Evolutionary conservation across 2,888 invertebrate species (phyloP), one percentile per base, ranked within the genome.

Genomic region (Ophioninae sp.): DNA sequence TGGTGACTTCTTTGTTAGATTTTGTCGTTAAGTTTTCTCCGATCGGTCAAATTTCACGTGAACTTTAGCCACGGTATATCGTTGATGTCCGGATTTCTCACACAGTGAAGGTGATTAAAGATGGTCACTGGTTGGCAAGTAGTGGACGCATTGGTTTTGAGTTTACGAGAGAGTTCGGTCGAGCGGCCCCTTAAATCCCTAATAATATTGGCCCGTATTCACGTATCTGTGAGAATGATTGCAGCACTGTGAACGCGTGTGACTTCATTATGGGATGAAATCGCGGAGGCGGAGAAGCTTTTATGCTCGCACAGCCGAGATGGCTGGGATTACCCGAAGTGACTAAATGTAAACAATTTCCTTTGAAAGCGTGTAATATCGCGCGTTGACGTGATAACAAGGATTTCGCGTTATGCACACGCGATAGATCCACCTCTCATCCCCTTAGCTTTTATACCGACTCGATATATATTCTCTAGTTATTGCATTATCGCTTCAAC

Each of bases 281-380:
- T 56, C 61, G 56, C 61, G 21, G 68, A 62, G 50, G 61, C 37
- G 39, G 50, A 21, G 65, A 77, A 67, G 70, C 62, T 59, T 50
- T 65, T 44, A 39, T 59, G 23, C 20, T 50, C 20, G 30, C 67
- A 61, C 56, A 61, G 37, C 61, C 30, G 37, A 17, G 59, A 62
- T 50, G 23, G 39, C 13, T 30, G 21, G 23, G 59, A 50, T 50
- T 68, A 73, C 77, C 50, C 50, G 50, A 50, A 62, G 39, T 72
- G 56, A 61, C 57, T 68, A 44, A 78, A 44, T 69, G 74, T 64
- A 78, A 82, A 78, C 74, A 78, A 77, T 44, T 44, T 68, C 64
- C 69, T 62, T 78, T 74, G 69, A 30, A 72, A 74, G 73, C 62
- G 64, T 68, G 76, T 61, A 81, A 81, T 81, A 81, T 61, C 59